Evolutionary conservation across 1,140 invertebrate species (phyloP), one percentile per base, ranked within the genome.

Genomic region (Drosophila kurseongensis): DNA sequence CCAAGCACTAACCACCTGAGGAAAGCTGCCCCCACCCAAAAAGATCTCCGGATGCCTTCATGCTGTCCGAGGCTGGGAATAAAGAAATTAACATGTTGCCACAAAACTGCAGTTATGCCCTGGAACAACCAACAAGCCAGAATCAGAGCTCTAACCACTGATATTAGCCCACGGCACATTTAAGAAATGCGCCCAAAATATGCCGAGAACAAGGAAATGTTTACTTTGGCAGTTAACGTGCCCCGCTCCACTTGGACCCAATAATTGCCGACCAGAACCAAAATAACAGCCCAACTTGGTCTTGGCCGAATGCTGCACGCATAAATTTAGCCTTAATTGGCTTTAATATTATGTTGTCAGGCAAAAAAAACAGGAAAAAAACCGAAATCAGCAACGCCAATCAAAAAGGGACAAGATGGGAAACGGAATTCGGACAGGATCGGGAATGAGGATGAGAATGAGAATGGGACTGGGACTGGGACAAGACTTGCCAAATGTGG

Each of bases 311-410:
- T 83, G 81, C 75, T 88, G 82, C 44, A 88, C 82, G 82, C 82
- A 86, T 86, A 86, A 86, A 86, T 86, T 86, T 86, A 86, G 82
- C 82, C 82, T 88, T 86, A 86, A 86, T 86, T 86, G 82, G 82
- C 82, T 86, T 83, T 88, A 86, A 86, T 86, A 86, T 86, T 86
- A 86, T 88, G 84, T 86, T 86, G 83, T 88, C 82, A 86, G 82
- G 71, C 65, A 65, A 61, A 76, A 58, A 56, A 71, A 74, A 23
- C 23, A 42, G 45, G 40, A 29, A 40, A 72, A 47, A 35, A 52
- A 52, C 61, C 58, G 83, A 86, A 86, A 86, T 86, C 82, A 83
- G 75, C 71, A 88, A 86, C 81, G 83, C 82, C 84, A 86, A 86
- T 86, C 82, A 86, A 86, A 85, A 85, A 79, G 76, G 76, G 76